These are phyloP conservation scores for Macrosteles quadrilineatus DNA, from an alignment of 1,140 invertebrate species.

Conservation along the genomic window DNA sequence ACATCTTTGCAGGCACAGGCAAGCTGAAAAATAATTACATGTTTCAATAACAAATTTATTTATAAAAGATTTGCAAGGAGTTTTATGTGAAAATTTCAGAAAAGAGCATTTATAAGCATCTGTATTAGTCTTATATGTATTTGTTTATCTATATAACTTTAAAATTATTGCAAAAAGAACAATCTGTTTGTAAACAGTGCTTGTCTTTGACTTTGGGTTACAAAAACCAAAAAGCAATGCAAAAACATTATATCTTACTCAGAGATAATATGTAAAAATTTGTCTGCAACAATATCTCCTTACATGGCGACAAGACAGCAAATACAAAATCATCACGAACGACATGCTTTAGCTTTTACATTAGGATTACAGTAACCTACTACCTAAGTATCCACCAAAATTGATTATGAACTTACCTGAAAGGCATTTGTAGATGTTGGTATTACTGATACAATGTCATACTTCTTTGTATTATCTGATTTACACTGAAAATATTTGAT, in stretches of 20 bases:
- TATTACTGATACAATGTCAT: constrained; percentile 6
- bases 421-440: neutral
- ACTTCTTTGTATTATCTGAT: neutral
- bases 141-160: neutral
- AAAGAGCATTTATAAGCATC: neutral
- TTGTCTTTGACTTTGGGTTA: too few species aligned
- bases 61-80: too few species aligned
- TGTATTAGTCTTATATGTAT: neutral
- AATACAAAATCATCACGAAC: neutral
- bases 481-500: neutral
- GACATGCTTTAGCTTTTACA: too few species aligned
- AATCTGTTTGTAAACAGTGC: too few species aligned
- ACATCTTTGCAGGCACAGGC: neutral
- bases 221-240: too few species aligned
- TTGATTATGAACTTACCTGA: neutral
- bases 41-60: too few species aligned
- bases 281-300: neutral
- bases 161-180: too few species aligned
- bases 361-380: too few species aligned
- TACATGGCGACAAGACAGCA: too few species aligned
- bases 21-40: neutral
- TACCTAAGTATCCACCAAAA: too few species aligned
- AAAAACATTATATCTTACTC: too few species aligned
- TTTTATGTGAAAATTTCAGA: too few species aligned
- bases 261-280: neutral